Evolutionary conservation across 2,888 invertebrate genomes (phyloP), one percentile per base, ranked within the genome.

Genomic region (Calliopum simillimum): DNA sequence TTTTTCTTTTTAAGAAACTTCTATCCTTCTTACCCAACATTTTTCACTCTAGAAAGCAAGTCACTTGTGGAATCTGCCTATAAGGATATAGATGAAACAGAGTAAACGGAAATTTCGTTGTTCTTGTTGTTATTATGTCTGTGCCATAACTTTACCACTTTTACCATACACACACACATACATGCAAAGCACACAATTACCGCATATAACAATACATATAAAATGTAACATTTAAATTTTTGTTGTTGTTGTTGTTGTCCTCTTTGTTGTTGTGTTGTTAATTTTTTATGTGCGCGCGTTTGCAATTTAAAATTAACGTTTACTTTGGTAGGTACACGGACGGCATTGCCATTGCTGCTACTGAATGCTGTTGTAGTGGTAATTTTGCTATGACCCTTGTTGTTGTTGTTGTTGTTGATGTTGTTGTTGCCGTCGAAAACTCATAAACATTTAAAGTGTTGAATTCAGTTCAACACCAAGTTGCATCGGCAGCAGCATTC

Each of bases 251-350:
- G 33, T 16, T 59, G 4, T 16, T 58, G 23, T 21, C 25, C 8
- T 23, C 33, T n/a, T 59, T 59, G 59, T 33, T 41, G 3, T 41
- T 59, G 41, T 33, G 33, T 33, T 33, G 8, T 41, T 59, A 41
- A 59, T 59, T 59, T 33, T 59, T 59, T 33, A 59, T 33, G 41
- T 33, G 33, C 33, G 4, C 33, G 33, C 33, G 33, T 16, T 59
- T 13, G n/a, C 59, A 59, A 46, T 61, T 23, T 61, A 61, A 61
- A 61, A 61, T 61, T 44, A 61, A 61, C 61, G 61, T 21, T 21
- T 61, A 46, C 61, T 46, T 33, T 46, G 59, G 61, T 61, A 46
- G 46, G 4, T 21, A 61, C 33, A 8, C 33, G 8, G 8, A 33
- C 21, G 5, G 61, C 44, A 44, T 13, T 21, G 23, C 21, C 14